Evolutionary conservation across 2,797 vertebrate species (phyloP).

Genomic region (Takifugu rubripes): DNA sequence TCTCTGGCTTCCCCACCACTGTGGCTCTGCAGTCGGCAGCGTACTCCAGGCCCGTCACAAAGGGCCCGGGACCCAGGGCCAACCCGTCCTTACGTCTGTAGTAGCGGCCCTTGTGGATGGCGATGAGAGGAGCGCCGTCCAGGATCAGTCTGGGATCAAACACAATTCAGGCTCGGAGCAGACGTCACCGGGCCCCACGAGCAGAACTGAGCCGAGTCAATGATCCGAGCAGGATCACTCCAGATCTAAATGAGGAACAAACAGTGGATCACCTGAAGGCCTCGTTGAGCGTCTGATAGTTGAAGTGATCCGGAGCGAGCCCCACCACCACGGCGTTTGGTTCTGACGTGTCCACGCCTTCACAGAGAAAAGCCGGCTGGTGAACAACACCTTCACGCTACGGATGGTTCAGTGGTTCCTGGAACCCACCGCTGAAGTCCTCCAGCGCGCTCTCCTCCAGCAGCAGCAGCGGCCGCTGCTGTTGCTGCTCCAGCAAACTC

Average conservation of each 20-base stretch:
- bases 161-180: too few species aligned
- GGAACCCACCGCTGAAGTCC: constrained; percentile 84
- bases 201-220: too few species aligned
- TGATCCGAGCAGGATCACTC: too few species aligned
- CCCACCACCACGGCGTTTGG: constrained; percentile 93
- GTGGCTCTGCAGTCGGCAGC: constrained; percentile 82
- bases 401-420: neutral
- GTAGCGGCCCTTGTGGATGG: constrained; percentile 94
- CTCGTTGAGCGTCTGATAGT: constrained; percentile 88
- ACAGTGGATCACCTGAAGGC: constrained; percentile 81
- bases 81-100: constrained; percentile 89
- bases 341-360: constrained; percentile 83
- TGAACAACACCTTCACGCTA: too few species aligned
- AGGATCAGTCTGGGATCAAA: constrained; percentile 78
- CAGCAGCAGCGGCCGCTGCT: constrained; percentile 85
- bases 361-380: neutral
- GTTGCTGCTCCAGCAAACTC: constrained; percentile 83
- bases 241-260: neutral
- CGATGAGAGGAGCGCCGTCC: constrained; percentile 89
- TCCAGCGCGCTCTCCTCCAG: constrained; percentile 86
- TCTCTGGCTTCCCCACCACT: constrained; percentile 92
- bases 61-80: constrained; percentile 92
- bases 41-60: constrained; percentile 87
- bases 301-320: constrained; percentile 89
- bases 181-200: too few species aligned